Evolutionary conservation across 2,888 invertebrate species (phyloP), one percentile per base, ranked within the genome.

Genomic region (Periphyllus acericola): DNA sequence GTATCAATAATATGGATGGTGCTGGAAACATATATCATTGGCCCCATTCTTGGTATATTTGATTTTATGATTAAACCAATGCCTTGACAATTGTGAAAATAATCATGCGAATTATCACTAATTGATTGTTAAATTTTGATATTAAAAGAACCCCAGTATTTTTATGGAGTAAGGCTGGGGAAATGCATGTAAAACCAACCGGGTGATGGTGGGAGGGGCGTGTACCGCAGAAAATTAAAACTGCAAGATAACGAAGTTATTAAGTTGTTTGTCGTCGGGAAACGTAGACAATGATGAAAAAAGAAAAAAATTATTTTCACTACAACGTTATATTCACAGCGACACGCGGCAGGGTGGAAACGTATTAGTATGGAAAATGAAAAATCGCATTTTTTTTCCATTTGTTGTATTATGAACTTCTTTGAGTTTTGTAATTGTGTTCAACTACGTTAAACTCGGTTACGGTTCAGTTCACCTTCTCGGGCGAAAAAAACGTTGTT

Each of bases 371-470:
- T 14, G 32, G 46, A 40, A 71, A 82, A 81, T 66, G 11, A 71
- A 82, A 81, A 46, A 40, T 46, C 66, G 34, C 46, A 68, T 68
- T 75, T 9, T n/a, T 78, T 80, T 72, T 83, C 25, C 32, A n/a
- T 17, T 29, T 75, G 60, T 75, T 75, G 60, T 83, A 66, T 60
- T 36, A 75, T 8, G 75, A 83, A 83, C 83, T 83, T 75, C 40
- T 83, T 83, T 83, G 36, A 83, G 60, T 75, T 83, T 66, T 21
- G 25, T 75, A 83, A 83, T 75, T 83, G 29, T 66, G 75, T 83
- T 66, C 75, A 75, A 83, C 83, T 83, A 74, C 83, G 72, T 83
- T 83, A 55, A 83, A 55, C 75, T 75, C 83, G 76, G 84, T 78
- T 76, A 84, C 46, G 40, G 40, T 21, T 75, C 83, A 60, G 75